phyloP scores from a whole-genome alignment of 1,140 invertebrate genomes.

The Zophobas morio region DNA sequence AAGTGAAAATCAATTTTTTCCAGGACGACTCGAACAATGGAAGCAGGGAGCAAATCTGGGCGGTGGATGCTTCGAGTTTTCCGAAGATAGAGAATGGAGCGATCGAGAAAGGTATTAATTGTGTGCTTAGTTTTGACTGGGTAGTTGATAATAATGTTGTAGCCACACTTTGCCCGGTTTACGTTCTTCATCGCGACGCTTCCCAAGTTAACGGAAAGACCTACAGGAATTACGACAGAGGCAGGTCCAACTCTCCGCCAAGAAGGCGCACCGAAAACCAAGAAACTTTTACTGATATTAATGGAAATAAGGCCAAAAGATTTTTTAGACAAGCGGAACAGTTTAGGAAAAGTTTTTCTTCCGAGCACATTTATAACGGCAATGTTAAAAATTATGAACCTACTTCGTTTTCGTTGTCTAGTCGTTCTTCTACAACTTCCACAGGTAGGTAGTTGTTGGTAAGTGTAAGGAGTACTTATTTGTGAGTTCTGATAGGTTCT shows the following conservation, averaged over 20 bases:
- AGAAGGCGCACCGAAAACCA: slow-evolving; percentile 32
- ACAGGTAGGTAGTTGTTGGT: slow-evolving; percentile 53
- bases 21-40: slow-evolving; percentile 55
- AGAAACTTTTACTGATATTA: slow-evolving; percentile 22
- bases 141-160: neutral
- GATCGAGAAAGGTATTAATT: slow-evolving; percentile 43
- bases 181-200: slow-evolving; percentile 25
- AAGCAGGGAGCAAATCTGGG: slow-evolving; percentile 59
- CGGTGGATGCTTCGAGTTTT: slow-evolving; percentile 58
- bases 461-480: neutral
- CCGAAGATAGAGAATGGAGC: slow-evolving; percentile 39
- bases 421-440: slow-evolving; percentile 61
- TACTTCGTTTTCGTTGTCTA: slow-evolving; percentile 56
- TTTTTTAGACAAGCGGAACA: slow-evolving; percentile 20
- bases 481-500: slow-evolving; percentile 55
- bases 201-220: slow-evolving; percentile 11
- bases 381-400: slow-evolving; percentile 37
- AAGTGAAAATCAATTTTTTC: slow-evolving; percentile 20
- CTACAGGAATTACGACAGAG: slow-evolving; percentile 24
- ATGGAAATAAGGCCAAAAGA: neutral
- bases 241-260: slow-evolving; percentile 59
- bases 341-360: slow-evolving; percentile 64
- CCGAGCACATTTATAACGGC: slow-evolving; percentile 60
- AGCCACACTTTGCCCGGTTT: slow-evolving; percentile 23
- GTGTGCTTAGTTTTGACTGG: neutral